A percentile compares a stretch with the other conserved stretches of the same genome.
phyloP scores from a whole-genome alignment of 2,888 invertebrate genomes.

The Heteromyza rotundicornis region DNA sequence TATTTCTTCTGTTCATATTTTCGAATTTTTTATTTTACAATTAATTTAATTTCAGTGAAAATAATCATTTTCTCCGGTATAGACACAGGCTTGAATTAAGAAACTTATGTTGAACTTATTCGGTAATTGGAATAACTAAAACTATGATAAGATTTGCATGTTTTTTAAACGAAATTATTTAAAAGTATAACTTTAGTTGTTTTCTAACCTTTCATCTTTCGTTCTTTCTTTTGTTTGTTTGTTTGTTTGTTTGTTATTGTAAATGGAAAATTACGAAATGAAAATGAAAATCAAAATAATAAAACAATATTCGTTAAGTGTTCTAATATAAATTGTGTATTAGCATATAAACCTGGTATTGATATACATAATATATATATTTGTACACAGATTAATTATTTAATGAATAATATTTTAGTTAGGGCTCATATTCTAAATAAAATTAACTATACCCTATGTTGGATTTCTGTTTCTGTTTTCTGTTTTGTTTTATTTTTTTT shows the following conservation, averaged over 20 bases:
- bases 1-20: constrained; percentile 51
- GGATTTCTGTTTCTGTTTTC: no score
- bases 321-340: neutral
- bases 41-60: constrained; percentile 47
- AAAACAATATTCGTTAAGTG: neutral
- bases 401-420: constrained; percentile 8
- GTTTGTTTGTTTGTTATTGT: no score
- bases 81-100: constrained; percentile 21
- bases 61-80: no score
- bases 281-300: neutral
- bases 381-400: constrained; percentile 13
- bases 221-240: neutral
- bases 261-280: no score
- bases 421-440: constrained; percentile 16
- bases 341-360: neutral
- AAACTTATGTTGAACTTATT: neutral
- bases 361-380: constrained; percentile 15
- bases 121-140: neutral
- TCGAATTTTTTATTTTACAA: constrained; percentile 52
- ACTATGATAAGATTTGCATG: neutral
- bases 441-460: constrained; percentile 18
- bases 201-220: no score
- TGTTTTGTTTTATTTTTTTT: neutral
- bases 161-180: no score
- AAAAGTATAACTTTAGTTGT: no score